phyloP scores from a whole-genome alignment of 2,113 vertebrate genomes.

The Empidonax alnorum region DNA sequence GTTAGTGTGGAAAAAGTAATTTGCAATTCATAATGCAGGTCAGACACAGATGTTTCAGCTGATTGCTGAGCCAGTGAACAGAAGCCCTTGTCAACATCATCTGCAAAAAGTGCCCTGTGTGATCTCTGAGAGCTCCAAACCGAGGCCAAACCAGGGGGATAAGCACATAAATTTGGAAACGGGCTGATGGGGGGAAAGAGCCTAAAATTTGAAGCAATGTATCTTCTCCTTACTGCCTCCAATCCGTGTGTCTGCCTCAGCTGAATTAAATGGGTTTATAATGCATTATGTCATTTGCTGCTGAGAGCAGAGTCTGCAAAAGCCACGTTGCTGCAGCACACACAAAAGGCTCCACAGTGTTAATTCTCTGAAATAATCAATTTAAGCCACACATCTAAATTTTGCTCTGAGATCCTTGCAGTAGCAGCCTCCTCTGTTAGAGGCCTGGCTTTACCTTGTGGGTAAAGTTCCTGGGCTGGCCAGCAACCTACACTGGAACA shows the following conservation, averaged over 20 bases:
- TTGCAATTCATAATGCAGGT: constrained; percentile 8
- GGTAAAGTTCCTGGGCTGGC: background rate
- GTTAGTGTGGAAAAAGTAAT: constrained; percentile 12
- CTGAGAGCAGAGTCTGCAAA: background rate
- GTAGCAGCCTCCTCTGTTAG: rapidly evolving
- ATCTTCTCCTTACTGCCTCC: background rate
- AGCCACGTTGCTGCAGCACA: rapidly evolving
- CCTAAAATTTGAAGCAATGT: background rate
- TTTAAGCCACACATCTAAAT: background rate
- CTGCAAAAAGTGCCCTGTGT: background rate
- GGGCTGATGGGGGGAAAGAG: background rate
- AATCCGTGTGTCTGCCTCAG: background rate
- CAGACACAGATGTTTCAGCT: constrained; percentile 11
- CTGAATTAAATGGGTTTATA: background rate
- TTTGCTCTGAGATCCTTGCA: background rate
- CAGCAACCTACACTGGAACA: background rate
- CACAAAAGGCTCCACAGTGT: background rate
- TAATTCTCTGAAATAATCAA: background rate
- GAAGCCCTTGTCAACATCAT: background rate
- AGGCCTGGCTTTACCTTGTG: background rate
- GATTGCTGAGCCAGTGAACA: background rate
- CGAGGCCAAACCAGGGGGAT: background rate
- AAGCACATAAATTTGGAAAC: background rate
- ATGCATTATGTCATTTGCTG: background rate
- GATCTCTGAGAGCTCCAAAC: background rate